Conservation (phyloP, 2,113 vertebrate species). For the Bubo bubo region DNA sequence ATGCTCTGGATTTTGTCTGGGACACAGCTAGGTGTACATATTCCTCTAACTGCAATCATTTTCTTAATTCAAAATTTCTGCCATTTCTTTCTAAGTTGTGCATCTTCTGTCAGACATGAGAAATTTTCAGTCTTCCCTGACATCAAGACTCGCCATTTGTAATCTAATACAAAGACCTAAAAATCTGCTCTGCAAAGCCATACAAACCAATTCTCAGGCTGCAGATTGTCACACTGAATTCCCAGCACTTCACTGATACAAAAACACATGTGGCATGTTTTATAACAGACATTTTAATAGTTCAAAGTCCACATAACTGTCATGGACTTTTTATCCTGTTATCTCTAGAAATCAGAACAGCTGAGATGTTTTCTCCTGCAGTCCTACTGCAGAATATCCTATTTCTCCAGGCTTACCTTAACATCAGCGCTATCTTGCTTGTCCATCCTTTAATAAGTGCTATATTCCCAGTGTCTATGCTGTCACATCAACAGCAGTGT, state of each 20-base stretch:
- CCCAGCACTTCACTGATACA: background rate
- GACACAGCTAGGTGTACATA: background rate
- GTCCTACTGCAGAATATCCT: background rate
- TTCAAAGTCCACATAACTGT: background rate
- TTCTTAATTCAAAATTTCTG: background rate
- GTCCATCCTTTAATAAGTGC: background rate
- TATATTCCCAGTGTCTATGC: background rate
- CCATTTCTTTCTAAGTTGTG: background rate
- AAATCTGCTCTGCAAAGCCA: background rate
- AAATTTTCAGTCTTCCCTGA: background rate
- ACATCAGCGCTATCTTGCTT: background rate
- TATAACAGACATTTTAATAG: background rate
- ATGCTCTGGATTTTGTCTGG: background rate
- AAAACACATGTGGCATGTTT: background rate
- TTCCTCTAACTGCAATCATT: background rate
- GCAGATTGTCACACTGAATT: background rate
- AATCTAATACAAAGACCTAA: background rate
- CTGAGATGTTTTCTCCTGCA: background rate
- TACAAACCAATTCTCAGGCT: background rate
- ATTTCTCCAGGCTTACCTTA: conserved; percentile 9
- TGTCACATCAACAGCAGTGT: background rate
- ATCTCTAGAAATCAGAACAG: background rate
- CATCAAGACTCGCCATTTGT: background rate
- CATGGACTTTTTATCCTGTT: background rate
- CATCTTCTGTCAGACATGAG: background rate